phyloP scores from a whole-genome alignment of 2,113 vertebrate species.

The Geococcyx californianus region DNA sequence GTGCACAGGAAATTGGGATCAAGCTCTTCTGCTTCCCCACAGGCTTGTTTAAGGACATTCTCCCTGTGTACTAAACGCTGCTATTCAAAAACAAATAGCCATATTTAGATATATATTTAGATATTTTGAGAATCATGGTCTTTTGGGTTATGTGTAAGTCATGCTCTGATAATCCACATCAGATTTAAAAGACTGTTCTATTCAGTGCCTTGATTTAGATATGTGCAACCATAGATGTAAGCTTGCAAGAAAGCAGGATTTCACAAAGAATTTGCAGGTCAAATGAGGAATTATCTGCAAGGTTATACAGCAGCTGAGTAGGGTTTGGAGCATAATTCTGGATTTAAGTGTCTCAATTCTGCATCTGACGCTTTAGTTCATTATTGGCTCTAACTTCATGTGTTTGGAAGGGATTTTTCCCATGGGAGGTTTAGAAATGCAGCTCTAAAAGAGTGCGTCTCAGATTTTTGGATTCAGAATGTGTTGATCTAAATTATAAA shows the following conservation, averaged over 20 bases:
- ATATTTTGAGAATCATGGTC: not conserved
- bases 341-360: constrained; percentile 1
- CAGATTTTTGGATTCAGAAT: not conserved
- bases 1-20: not conserved
- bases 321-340: not conserved
- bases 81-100: not conserved
- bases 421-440: not conserved
- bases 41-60: not conserved
- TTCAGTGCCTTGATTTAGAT: not conserved
- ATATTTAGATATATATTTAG: not conserved
- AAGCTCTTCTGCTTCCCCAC: not conserved
- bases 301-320: constrained; percentile 12
- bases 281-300: constrained; percentile 19
- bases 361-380: not conserved
- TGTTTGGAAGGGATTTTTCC: constrained; percentile 7
- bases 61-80: not conserved
- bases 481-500: not conserved
- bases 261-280: not conserved
- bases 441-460: not conserved
- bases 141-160: not conserved
- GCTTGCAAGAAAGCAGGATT: not conserved
- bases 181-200: not conserved
- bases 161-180: not conserved
- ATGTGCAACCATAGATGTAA: not conserved
- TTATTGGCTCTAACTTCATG: not conserved